Evolutionary conservation across 1,140 invertebrate species (phyloP).

Genomic region (Nebria ingens): DNA sequence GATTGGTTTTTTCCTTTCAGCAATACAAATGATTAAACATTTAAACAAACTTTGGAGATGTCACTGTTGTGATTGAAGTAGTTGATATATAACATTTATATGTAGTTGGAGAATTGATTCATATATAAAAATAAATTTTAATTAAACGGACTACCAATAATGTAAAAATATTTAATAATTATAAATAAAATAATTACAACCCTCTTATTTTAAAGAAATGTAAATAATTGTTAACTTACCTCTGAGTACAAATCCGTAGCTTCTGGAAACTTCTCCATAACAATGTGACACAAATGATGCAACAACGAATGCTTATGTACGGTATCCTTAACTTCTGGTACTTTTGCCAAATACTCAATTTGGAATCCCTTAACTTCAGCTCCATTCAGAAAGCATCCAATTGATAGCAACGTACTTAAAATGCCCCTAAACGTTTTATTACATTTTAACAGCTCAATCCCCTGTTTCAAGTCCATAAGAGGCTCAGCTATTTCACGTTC

Average conservation of each 20-base stretch:
- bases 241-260: conserved; percentile 95
- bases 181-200: too few relatives aligned
- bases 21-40: too few relatives aligned
- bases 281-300: conserved; percentile 95
- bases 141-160: too few relatives aligned
- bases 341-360: conserved; percentile 94
- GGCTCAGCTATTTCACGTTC: conserved; percentile 99
- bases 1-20: too few relatives aligned
- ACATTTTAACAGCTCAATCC: conserved; percentile 77
- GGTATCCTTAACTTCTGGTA: conserved; percentile 98
- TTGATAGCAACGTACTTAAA: conserved; percentile 82
- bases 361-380: conserved; percentile 94
- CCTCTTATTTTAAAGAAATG: background rate
- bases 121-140: too few relatives aligned
- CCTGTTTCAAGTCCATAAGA: conserved; percentile 95
- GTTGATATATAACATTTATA: too few relatives aligned
- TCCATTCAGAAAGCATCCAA: conserved; percentile 97
- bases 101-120: too few relatives aligned
- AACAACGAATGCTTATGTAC: conserved; percentile 96
- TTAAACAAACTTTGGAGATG: too few relatives aligned
- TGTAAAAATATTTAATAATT: too few relatives aligned
- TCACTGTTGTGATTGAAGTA: too few relatives aligned
- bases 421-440: conserved; percentile 95
- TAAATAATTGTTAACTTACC: conserved; percentile 40
- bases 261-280: conserved; percentile 92